A percentile compares a stretch with the other conserved stretches of the same genome.
Evolutionary conservation across 2,797 vertebrate species (phyloP).

Genomic region (Luscinia megarhynchos): DNA sequence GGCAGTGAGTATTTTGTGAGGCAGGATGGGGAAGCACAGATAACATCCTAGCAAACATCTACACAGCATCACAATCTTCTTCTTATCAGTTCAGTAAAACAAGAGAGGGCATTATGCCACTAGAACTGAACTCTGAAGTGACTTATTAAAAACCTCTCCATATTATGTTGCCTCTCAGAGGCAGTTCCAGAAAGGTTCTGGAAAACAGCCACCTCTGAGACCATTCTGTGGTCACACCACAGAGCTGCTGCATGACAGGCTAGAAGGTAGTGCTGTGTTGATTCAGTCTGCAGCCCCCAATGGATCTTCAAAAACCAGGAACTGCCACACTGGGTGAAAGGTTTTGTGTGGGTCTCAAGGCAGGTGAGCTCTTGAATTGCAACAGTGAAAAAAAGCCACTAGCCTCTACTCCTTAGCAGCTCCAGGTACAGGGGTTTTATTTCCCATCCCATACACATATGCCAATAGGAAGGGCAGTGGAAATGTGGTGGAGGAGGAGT

Average conservation of each 20-base stretch:
- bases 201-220: background rate
- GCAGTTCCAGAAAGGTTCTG: background rate
- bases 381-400: background rate
- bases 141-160: background rate
- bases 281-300: background rate
- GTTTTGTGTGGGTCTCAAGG: background rate
- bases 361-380: background rate
- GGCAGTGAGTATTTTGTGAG: background rate
- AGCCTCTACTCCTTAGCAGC: background rate
- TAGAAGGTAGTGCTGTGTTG: background rate
- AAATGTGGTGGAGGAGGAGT: background rate
- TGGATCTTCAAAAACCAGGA: background rate
- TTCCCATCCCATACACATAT: background rate
- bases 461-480: background rate
- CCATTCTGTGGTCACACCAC: background rate
- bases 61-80: background rate
- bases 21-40: background rate
- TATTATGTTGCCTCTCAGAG: background rate
- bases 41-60: background rate
- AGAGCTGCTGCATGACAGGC: background rate
- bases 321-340: background rate
- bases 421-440: background rate
- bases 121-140: background rate
- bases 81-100: background rate
- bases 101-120: background rate